Base-by-base conservation (phyloP, 2,888 invertebrate species). In the Cenopis cana region DNA sequence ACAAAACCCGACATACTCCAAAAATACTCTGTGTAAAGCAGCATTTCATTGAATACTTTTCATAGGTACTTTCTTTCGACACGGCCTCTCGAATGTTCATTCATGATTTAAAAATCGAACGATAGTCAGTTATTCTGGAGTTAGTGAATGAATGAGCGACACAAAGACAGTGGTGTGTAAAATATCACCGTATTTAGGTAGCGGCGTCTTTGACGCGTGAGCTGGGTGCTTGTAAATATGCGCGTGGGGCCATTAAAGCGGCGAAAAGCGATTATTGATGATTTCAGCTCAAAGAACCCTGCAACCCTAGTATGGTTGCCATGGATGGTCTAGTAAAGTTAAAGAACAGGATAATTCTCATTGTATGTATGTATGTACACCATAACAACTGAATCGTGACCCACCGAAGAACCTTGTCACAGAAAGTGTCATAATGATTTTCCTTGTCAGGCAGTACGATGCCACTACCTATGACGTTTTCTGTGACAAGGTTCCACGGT, bases 161-260 rank as follows among this genome's bases (percentile, higher is more conserved):
- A 75, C 62, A 74, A 75, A 76, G 76, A 78, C 80, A 76, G 76
- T 81, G 74, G 75, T 75, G 86, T 84, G 86, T 85, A 78, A 86
- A 87, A 84, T 85, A 79, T 86, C 78, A 74, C 78, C 76, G 81
- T 85, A 81, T 87, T 84, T 85, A 86, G 81, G 84, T 86, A 89
- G 90, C 90, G 91, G 90, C 78, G 70, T 83, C 86, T 89, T 91
- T 90, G 88, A 87, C 76, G 78, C 78, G 81, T 81, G 83, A 81
- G 62, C 24, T 57, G 77, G 57, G 38, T 57, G 77, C 75, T 76
- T 66, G 72, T 67, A 78, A 76, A 73, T 71, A 74, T 72, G 64
- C 50, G 50, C 74, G 75, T 81, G 36, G n/a, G 79, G 85, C 79
- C 69, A 79, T 11, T 5, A 69, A 54, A 66, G 9, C 2, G 12